phyloP scores from a whole-genome alignment of 1,140 invertebrate species.

The Dreissena rostriformis region DNA sequence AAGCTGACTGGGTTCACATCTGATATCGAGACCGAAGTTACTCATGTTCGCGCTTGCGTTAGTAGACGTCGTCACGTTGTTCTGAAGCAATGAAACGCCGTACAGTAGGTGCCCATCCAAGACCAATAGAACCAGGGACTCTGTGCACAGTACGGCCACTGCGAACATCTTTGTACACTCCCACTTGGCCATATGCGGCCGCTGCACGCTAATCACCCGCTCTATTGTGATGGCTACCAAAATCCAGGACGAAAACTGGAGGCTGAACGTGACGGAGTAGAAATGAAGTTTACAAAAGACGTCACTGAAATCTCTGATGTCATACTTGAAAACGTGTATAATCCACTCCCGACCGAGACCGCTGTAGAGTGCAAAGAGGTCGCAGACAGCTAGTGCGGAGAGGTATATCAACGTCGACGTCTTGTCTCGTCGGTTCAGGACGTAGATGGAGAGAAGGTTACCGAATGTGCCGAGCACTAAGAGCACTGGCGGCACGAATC shows the following conservation, averaged over 20 bases:
- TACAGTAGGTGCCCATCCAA: constrained; percentile 44
- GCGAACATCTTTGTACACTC: constrained; percentile 39
- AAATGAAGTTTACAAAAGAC: constrained; percentile 61
- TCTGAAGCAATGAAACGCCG: neutral
- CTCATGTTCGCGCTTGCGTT: constrained; percentile 3
- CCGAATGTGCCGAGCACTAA: constrained; percentile 61
- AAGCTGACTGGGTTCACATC: neutral
- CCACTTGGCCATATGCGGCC: constrained; percentile 55
- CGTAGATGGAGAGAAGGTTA: constrained; percentile 56
- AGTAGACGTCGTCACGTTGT: neutral
- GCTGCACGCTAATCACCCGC: constrained; percentile 59
- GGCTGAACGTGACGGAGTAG: constrained; percentile 52
- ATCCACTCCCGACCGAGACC: constrained; percentile 66
- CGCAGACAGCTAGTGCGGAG: constrained; percentile 58
- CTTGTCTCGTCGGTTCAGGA: constrained; percentile 28
- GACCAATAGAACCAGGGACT: neutral
- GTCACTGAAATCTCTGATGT: constrained; percentile 50
- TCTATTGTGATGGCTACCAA: constrained; percentile 67
- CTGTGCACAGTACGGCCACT: neutral
- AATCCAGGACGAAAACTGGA: constrained; percentile 67
- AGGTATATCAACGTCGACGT: constrained; percentile 59
- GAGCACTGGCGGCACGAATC: constrained; percentile 46
- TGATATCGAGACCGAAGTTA: neutral
- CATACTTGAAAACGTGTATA: constrained; percentile 48
- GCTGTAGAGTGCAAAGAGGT: constrained; percentile 57